A percentile compares a stretch with the other conserved stretches of the same genome.
Conservation (phyloP, 2,797 vertebrate genomes). For the Thamnophis elegans region DNA sequence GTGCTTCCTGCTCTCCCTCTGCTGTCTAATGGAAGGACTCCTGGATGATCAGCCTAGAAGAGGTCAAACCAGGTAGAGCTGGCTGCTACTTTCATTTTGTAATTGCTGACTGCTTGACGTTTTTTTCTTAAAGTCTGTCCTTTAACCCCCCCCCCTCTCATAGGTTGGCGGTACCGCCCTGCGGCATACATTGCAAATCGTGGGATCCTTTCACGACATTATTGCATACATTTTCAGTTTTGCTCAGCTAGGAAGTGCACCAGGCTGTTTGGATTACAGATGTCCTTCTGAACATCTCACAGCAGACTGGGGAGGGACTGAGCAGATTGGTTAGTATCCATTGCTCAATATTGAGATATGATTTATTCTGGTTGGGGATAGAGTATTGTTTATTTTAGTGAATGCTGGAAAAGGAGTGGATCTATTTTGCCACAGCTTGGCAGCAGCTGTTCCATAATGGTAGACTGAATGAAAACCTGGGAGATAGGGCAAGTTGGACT, state of each 20-base stretch:
- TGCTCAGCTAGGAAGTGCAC: slow-evolving; percentile 71
- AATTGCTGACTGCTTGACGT: background rate
- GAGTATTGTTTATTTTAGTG: background rate
- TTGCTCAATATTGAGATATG: background rate
- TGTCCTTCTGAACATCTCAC: slow-evolving; percentile 54
- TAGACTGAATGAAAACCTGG: background rate
- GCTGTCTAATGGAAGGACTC: background rate
- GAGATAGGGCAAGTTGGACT: background rate
- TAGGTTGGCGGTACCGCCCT: slow-evolving; percentile 70
- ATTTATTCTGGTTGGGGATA: background rate
- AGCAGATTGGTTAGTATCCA: slow-evolving; percentile 70
- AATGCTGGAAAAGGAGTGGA: background rate
- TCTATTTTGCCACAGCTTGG: background rate
- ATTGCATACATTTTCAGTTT: slow-evolving; percentile 75
- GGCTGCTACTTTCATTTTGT: background rate
- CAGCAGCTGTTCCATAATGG: background rate
- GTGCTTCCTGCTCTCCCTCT: too few relatives aligned
- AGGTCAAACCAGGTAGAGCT: background rate
- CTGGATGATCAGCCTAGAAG: background rate
- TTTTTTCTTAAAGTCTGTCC: background rate
- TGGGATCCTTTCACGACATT: slow-evolving; percentile 70
- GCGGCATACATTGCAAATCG: slow-evolving; percentile 68
- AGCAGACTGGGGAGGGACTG: slow-evolving; percentile 70
- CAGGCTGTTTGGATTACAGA: slow-evolving; percentile 50
- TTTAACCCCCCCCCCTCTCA: slow-evolving; percentile 29